Base-by-base conservation (phyloP, 2,797 vertebrate genomes). In the Alca torda region DNA sequence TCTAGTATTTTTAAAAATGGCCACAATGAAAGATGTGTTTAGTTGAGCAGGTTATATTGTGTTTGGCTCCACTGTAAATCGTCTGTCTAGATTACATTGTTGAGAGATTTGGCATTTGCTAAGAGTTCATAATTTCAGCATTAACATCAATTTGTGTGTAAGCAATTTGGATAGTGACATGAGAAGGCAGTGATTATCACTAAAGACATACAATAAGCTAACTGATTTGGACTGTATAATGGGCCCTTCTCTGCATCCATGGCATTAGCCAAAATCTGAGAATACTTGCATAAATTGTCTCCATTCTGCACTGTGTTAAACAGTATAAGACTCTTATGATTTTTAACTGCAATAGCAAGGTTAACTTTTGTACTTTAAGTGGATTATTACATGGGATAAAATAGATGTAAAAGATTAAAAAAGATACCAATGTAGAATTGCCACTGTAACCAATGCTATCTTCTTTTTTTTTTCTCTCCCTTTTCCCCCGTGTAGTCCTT, bases 401-500 rank as follows among this genome's bases (percentile, higher is more conserved):
- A 45, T 2, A 31, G 4, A 41, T 68, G 4, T 65, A 78, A 54
- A 69, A 56, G n/a, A 48, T 57, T 1, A 92, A 45, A 88, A 77
- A 65, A 6, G 43, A 35, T 7, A 25, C 7, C 28, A 2, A 1
- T 75, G 26, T 9, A 39, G 18, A 85, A 65, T 61, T 87, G n/a
- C 54, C 16, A 24, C 25, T 84, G 1, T 94, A 92, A 93, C 48
- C 39, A 82, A 39, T 76, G 9, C 19, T 86, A 6, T 86, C 4
- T 68, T 48, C 16, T 4, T 41, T 5, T n/a, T 23, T 83, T 33
- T 93, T 35, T 23, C 3, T 5, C n/a, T 83, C 45, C 11, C 7
- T 3, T 9, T n/a, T 26, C 50, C 11, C 8, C 3, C 17, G 5
- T 92, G 53, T 43, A 98, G 99, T 99, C 98, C 28, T 97, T 99